Base-by-base conservation (phyloP, 2,888 invertebrate genomes). In the Zelleria hepariella region DNA sequence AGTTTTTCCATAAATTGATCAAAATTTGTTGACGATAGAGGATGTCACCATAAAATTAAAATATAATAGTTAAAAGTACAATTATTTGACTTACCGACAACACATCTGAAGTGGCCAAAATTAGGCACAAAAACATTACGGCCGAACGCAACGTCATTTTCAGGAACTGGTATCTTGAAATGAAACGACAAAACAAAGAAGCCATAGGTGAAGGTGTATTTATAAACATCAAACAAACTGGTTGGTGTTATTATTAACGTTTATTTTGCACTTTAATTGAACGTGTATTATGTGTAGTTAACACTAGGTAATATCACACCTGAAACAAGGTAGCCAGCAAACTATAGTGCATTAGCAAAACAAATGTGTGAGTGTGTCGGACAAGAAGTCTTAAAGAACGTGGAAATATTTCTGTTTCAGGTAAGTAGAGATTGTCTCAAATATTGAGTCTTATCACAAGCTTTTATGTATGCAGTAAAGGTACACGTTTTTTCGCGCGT, bases 261-360 rank as follows among this genome's bases (percentile, higher is more conserved):
- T 42, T 15, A 10, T 42, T 42, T 42, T 42, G 15, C 32, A 42
- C 32, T 0, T 42, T 15, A 42, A 15, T 42, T 15, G 32, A 42
- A 59, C 49, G 0, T 49, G 55, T 47, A 55, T 54, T 62, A 15
- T 42, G 15, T 42, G 6, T 42, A 15, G 15, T 42, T 42, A 42
- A 42, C 32, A 42, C 32, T 42, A 42, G 4, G 15, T 42, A 15
- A 15, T 42, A 15, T 42, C 32, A 42, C 32, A 15, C 32, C 32
- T 42, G 32, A 42, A 15, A 42, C 15, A 42, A 42, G 32, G 2
- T 15, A 42, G 1, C 15, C 15, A 42, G n/a, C n/a, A n/a, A n/a
- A n/a, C n/a, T n/a, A n/a, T n/a, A 42, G 5, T 15, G 32, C 72
- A 15, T 15, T 15, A 42, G 15, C 15, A 42, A 42, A 10, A n/a